A percentile compares a stretch with the other conserved stretches of the same genome.
Evolutionary conservation across 1,140 invertebrate species (phyloP).

Genomic region (Heliconius congener): DNA sequence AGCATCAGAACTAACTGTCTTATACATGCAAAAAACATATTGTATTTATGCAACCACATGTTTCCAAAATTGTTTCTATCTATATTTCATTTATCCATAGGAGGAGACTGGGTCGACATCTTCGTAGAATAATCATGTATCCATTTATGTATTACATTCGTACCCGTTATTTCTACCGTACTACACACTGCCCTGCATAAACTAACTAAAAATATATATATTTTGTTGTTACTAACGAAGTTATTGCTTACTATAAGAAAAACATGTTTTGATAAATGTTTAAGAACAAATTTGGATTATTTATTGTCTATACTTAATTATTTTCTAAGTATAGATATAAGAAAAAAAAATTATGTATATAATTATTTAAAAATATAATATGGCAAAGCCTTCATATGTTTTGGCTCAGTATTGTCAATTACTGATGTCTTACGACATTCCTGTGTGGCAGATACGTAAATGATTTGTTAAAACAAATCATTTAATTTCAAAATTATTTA

Average conservation of each 20-base stretch:
- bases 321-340: slow-evolving; percentile 22
- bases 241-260: neutral
- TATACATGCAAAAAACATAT: too few relatives aligned
- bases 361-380: neutral
- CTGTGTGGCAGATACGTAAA: slow-evolving; percentile 22
- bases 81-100: slow-evolving; percentile 21
- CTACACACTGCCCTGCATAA: neutral
- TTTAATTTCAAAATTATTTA: slow-evolving; percentile 31
- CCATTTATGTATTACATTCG: slow-evolving; percentile 3
- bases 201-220: neutral
- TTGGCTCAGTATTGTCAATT: slow-evolving; percentile 52
- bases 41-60: neutral
- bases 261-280: slow-evolving; percentile 14
- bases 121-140: slow-evolving; percentile 25
- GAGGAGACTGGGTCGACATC: slow-evolving; percentile 37
- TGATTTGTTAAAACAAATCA: slow-evolving; percentile 8
- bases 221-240: neutral
- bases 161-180: neutral
- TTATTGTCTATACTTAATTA: slow-evolving; percentile 1
- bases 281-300: slow-evolving; percentile 24
- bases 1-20: too few relatives aligned
- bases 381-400: slow-evolving; percentile 72
- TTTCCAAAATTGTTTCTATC: neutral
- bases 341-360: slow-evolving; percentile 17
- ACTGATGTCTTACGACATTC: slow-evolving; percentile 40